Conservation (phyloP, 2,797 vertebrate genomes). For the Philypnodon macrostomus region DNA sequence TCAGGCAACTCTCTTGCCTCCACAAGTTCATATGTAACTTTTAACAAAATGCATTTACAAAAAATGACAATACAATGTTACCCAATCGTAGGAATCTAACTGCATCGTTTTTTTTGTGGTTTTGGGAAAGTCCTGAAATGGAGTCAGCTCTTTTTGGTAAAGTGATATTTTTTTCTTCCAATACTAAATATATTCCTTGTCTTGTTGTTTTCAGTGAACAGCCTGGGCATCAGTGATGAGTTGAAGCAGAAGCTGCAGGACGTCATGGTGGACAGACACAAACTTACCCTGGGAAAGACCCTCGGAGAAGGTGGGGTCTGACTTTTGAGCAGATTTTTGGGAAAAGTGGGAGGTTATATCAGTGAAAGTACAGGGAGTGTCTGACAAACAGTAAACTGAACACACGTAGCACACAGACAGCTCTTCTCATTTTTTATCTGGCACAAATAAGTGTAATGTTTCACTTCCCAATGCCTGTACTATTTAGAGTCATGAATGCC, state of each 20-base stretch:
- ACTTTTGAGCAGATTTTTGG: not conserved
- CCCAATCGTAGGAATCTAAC: slow-evolving; percentile 4
- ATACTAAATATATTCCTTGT: slow-evolving; percentile 17
- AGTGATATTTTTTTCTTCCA: slow-evolving; percentile 7
- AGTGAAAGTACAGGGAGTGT: slow-evolving; percentile 7
- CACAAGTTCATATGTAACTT: not conserved
- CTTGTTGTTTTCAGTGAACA: slow-evolving; percentile 80
- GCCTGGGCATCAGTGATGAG: slow-evolving; percentile 89
- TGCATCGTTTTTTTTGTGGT: slow-evolving; percentile 20
- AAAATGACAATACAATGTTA: not conserved
- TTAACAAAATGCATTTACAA: not conserved
- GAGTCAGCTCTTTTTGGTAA: slow-evolving; percentile 15
- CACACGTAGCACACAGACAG: not conserved
- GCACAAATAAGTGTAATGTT: not conserved
- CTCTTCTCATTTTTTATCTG: slow-evolving; percentile 4
- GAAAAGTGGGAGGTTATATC: slow-evolving; percentile 4
- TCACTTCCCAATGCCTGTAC: slow-evolving; percentile 2
- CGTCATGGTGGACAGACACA: slow-evolving; percentile 91
- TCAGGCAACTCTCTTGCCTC: no score
- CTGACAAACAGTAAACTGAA: slow-evolving; percentile 10
- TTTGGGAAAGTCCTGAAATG: slow-evolving; percentile 12
- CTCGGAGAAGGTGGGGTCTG: slow-evolving; percentile 84
- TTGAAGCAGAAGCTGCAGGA: slow-evolving; percentile 90
- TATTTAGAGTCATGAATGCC: not conserved
- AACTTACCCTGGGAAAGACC: slow-evolving; percentile 89